Base-by-base conservation (phyloP, 2,888 invertebrate genomes). In the Aromia moschata region DNA sequence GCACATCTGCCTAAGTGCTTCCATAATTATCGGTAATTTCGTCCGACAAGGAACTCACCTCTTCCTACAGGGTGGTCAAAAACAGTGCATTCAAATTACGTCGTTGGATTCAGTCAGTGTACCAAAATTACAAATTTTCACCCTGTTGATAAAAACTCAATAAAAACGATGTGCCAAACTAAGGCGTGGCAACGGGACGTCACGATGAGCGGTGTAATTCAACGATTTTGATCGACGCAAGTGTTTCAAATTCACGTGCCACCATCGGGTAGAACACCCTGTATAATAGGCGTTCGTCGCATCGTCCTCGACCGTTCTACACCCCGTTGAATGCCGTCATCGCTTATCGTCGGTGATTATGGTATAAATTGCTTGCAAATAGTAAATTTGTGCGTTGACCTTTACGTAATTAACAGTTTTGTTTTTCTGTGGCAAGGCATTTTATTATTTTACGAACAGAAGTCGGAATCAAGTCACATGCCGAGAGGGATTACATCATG, bases 401-500 rank as follows among this genome's bases (percentile, higher is more conserved):
- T 30, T 46, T 46, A 17, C 45, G 17, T 46, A 46, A 46, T 33
- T 15, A 16, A 11, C 33, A 30, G 11, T 9, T 45, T 46, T 46
- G 5, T 31, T 46, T 5, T 16, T 25, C 7, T 25, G 7, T 25
- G 7, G 7, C 25, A 25, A n/a, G 12, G 17, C 31, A 16, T 31
- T 46, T 14, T 40, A 40, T 17, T 40, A 40, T 40, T 40, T 40
- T 40, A 40, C 17, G 17, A 40, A 40, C 40, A 40, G 40, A 40
- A 40, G 40, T 40, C 17, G n/a, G 17, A 40, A 17, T 15, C 40
- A n/a, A n/a, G 15, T 40, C 40, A 40, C 40, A 17, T 40, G 40
- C 40, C 40, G 40, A 17, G 40, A 16, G 17, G 40, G 40, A 40
- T 40, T 40, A 40, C 40, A 40, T 40, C 40, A 40, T 40, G 40